Evolutionary conservation across 2,797 vertebrate species (phyloP).

Genomic region (Novumbra hubbsi): DNA sequence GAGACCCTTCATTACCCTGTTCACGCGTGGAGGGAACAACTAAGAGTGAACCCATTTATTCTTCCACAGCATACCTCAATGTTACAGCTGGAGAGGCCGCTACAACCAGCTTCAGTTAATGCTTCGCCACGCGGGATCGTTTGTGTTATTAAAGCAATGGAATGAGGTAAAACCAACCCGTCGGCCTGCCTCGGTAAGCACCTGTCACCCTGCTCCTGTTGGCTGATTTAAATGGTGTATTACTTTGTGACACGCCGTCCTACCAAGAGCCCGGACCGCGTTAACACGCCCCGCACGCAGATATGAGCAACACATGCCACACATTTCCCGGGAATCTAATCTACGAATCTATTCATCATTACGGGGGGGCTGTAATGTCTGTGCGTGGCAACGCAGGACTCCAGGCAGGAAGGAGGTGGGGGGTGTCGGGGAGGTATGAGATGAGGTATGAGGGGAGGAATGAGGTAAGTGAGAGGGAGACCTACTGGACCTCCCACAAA

Average conservation of each 20-base stretch:
- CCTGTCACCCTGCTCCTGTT: not conserved
- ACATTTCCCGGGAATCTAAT: conserved; percentile 5
- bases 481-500: not conserved
- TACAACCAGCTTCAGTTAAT: not conserved
- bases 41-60: not conserved
- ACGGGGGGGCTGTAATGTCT: conserved; percentile 45
- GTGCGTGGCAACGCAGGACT: conserved; percentile 49
- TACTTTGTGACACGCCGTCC: not conserved
- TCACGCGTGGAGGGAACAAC: not conserved
- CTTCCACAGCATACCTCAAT: not conserved
- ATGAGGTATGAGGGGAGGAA: not conserved
- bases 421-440: not conserved
- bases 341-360: conserved; percentile 16
- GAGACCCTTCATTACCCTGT: not conserved
- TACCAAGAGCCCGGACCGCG: not conserved
- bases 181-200: not conserved
- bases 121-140: not conserved
- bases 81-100: not conserved
- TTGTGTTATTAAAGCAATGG: not conserved
- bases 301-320: conserved; percentile 1
- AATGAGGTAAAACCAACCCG: not conserved
- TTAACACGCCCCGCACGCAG: conserved; percentile 11
- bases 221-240: not conserved
- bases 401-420: conserved; percentile 30
- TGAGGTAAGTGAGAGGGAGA: not conserved